Percentiles rank a stretch among this genome's conserved stretches.
Conservation (phyloP, 2,888 invertebrate genomes). For the Acrobasis suavella region DNA sequence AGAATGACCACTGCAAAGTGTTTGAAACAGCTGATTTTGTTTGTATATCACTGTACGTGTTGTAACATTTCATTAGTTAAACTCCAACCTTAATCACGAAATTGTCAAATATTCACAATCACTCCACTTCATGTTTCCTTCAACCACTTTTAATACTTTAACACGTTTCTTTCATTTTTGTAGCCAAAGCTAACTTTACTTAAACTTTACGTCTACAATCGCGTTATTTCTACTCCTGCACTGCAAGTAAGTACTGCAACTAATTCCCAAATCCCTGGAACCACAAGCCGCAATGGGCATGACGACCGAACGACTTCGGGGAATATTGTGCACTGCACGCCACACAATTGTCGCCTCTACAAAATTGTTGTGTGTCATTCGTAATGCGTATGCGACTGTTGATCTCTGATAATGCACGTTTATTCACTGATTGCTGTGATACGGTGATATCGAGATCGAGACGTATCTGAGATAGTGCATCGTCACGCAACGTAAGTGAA, state of each 20-base stretch:
- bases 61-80: background rate
- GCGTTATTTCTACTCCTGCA: background rate
- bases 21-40: too few relatives aligned
- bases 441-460: background rate
- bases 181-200: background rate
- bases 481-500: background rate
- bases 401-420: constrained; percentile 15
- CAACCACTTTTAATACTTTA: background rate
- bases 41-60: background rate
- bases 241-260: too few relatives aligned
- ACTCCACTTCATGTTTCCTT: background rate
- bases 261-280: constrained; percentile 2
- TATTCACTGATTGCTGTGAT: constrained; percentile 2
- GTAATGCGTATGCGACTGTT: constrained; percentile 15
- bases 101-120: background rate
- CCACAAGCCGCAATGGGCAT: constrained; percentile 4
- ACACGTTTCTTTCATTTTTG: background rate
- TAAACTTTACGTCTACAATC: background rate
- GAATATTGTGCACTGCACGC: constrained; percentile 12
- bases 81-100: background rate
- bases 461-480: constrained; percentile 7
- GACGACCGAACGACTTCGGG: constrained; percentile 19
- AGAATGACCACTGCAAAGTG: too few relatives aligned
- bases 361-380: constrained; percentile 15
- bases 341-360: background rate